Conservation (phyloP, 2,113 vertebrate genomes). For the Cricetomys ansorgei region DNA sequence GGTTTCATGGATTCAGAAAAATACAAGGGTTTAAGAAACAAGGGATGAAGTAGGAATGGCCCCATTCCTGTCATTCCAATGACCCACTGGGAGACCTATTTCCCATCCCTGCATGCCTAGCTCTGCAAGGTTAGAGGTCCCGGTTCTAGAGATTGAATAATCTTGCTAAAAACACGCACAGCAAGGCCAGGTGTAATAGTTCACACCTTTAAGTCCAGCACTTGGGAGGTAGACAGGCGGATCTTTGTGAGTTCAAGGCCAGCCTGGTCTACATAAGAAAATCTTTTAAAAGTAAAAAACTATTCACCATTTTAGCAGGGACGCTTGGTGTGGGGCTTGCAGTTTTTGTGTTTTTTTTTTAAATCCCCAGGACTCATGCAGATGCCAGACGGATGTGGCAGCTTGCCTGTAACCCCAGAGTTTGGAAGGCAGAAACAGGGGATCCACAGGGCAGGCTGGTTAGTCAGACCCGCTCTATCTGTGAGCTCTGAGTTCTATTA, state of each 20-base stretch:
- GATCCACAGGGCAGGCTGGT: not conserved
- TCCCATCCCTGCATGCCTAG: not conserved
- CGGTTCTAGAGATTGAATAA: not conserved
- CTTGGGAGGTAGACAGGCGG: not conserved
- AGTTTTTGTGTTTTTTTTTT: not conserved
- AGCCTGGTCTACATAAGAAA: not conserved
- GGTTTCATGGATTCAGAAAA: not conserved
- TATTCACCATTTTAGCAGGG: not conserved
- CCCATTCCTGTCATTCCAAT: not conserved
- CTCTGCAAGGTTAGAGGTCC: no score
- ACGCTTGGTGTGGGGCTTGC: not conserved
- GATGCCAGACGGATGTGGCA: not conserved
- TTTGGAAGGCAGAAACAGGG: not conserved
- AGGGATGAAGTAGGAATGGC: not conserved
- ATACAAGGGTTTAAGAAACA: not conserved
- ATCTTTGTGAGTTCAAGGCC: not conserved
- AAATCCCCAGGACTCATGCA: not conserved
- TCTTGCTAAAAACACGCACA: not conserved
- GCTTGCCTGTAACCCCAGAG: not conserved
- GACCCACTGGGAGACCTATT: not conserved
- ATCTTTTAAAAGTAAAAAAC: not conserved
- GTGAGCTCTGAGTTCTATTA: not conserved
- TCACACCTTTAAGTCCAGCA: not conserved
- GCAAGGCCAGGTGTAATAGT: not conserved
- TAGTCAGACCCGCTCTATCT: not conserved